These are phyloP conservation scores for Pocillopora grandis DNA, from an alignment of 92 coral and sea anemone species.

Conservation along the genomic window DNA sequence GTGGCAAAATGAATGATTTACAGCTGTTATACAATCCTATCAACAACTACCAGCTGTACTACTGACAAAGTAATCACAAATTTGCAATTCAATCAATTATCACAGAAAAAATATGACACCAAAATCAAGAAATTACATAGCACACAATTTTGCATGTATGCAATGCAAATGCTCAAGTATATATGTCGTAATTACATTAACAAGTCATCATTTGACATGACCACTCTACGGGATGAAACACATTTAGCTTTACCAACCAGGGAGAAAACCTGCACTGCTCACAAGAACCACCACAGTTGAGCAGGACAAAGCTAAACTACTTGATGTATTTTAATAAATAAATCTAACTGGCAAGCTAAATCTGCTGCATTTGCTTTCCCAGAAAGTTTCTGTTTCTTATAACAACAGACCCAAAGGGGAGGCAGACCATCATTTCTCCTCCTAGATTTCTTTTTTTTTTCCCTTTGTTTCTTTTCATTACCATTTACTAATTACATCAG, in stretches of 20 bases:
- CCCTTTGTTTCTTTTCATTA: no score
- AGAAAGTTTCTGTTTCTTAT: neutral
- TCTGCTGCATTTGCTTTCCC: no score
- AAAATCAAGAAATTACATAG: neutral
- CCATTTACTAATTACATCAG: no score
- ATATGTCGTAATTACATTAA: no score
- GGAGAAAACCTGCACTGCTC: neutral
- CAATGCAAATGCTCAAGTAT: no score
- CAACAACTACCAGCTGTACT: neutral
- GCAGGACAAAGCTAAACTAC: neutral
- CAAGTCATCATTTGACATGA: no score
- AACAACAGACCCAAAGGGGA: neutral
- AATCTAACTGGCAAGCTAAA: neutral
- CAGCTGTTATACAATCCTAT: neutral
- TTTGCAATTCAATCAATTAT: neutral
- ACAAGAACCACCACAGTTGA: neutral
- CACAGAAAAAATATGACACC: neutral
- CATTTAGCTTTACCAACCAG: no score
- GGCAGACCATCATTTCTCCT: neutral
- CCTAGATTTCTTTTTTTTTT: neutral
- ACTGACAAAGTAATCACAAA: neutral
- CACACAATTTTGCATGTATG: no score
- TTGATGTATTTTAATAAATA: constrained; percentile 1
- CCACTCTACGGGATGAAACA: no score
- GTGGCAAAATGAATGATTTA: neutral